Conservation (phyloP, 2,113 vertebrate species). For the Gnathonemus longibarbis region DNA sequence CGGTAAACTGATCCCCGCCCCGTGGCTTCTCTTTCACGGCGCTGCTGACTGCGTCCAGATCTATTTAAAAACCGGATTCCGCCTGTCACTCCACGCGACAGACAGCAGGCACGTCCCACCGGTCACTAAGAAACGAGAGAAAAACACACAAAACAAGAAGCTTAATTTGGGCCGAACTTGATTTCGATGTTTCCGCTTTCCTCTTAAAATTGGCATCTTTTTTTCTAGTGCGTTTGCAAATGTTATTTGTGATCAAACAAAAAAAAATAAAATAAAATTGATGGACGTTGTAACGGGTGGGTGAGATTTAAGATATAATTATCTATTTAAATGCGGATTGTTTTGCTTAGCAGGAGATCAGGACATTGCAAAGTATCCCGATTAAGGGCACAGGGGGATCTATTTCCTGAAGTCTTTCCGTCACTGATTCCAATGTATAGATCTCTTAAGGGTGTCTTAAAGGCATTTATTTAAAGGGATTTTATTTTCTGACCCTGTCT, state of each 20-base stretch:
- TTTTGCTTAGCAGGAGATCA: neutral
- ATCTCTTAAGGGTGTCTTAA: neutral
- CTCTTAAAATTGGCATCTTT: neutral
- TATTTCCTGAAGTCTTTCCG: neutral
- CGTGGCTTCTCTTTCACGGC: neutral
- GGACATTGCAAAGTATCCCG: neutral
- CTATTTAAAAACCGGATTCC: neutral
- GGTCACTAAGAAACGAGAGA: neutral
- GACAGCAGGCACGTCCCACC: neutral
- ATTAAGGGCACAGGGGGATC: neutral
- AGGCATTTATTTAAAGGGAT: neutral
- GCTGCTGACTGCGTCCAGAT: slow-evolving; percentile 19
- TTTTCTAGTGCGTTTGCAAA: neutral
- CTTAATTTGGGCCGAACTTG: neutral
- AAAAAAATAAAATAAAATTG: neutral
- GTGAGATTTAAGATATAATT: neutral
- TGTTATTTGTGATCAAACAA: neutral
- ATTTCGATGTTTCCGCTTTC: neutral
- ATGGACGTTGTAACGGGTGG: neutral
- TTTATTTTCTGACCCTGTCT: neutral
- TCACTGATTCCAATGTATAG: neutral
- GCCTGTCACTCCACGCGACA: neutral
- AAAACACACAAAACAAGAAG: neutral
- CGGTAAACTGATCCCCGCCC: slow-evolving; percentile 1
- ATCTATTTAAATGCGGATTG: neutral